Evolutionary conservation across 2,797 vertebrate species (phyloP), one percentile per base, ranked within the genome.

Genomic region (Silurus lanzhouensis): DNA sequence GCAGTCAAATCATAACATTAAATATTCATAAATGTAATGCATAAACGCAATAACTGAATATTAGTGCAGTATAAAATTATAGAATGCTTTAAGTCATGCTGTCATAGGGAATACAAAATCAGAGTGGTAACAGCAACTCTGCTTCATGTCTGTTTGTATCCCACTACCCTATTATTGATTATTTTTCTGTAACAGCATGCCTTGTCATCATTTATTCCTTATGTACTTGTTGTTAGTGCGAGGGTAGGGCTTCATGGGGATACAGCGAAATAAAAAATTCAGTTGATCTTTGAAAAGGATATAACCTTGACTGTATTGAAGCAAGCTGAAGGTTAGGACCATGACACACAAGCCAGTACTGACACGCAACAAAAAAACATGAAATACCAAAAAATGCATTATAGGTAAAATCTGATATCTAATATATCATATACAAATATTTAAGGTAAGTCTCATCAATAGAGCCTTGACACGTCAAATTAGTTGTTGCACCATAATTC

Each of bases 261-360:
- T 86, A 83, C 84, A 61, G 61, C 72, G 60, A 13, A 63, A 31
- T 61, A 27, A 58, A 79, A 77, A 60, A 86, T 86, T 86, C 64
- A 87, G 78, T 55, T 86, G 83, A 81, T 74, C 77, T 71, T 58
- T 87, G 86, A 85, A 89, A 91, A 89, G 88, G 83, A 90, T 91
- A 89, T 83, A 91, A 86, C 44, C 63, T 81, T 88, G 88, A 91
- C 90, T 83, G 77, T 58, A 76, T 13, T 72, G 22, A 83, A 78
- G 25, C 66, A 81, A 85, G 72, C 19, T n/a, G n/a, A 66, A 77
- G 20, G 66, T 63, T 66, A 83, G 86, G 63, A 82, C 60, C 71
- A 81, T 86, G 86, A 22, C 27, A 81, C n/a, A 31, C 17, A 17
- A 68, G 20, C 68, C 20, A 71, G 7, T 13, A 38, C 19, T 66